Evolutionary conservation across 1,140 invertebrate species (phyloP).

Genomic region (Parapsyche elsis): DNA sequence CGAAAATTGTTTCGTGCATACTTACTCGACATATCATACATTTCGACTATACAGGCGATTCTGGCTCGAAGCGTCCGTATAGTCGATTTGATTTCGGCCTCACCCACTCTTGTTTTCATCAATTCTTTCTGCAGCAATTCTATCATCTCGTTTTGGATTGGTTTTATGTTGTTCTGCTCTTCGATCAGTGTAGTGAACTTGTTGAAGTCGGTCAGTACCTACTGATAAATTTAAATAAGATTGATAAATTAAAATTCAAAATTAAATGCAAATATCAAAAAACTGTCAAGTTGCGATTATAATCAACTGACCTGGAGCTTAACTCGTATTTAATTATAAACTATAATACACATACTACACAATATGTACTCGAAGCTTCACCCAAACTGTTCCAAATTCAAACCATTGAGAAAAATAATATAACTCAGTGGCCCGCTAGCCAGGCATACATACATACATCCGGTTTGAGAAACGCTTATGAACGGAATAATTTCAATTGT

Average conservation of each 20-base stretch:
- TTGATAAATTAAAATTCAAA: conserved; percentile 46
- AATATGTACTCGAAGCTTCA: too few relatives aligned
- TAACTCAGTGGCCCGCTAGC: too few relatives aligned
- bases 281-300: conserved; percentile 59
- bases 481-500: too few relatives aligned
- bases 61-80: conserved; percentile 81
- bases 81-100: conserved; percentile 86
- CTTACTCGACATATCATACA: conserved; percentile 89
- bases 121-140: conserved; percentile 88
- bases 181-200: conserved; percentile 20
- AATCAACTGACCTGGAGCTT: conserved; percentile 91
- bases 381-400: too few relatives aligned
- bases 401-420: too few relatives aligned
- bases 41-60: conserved; percentile 87
- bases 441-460: too few relatives aligned
- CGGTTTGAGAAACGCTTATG: too few relatives aligned
- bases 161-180: conserved; percentile 70
- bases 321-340: too few relatives aligned
- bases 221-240: not conserved
- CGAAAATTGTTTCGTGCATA: conserved; percentile 82
- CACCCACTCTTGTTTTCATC: conserved; percentile 83
- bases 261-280: too few relatives aligned
- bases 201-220: conserved; percentile 68
- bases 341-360: too few relatives aligned
- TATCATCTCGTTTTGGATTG: conserved; percentile 76